These are phyloP conservation scores for Drosophila rufa DNA, from an alignment of 1,140 invertebrate genomes.

Conservation along the genomic window DNA sequence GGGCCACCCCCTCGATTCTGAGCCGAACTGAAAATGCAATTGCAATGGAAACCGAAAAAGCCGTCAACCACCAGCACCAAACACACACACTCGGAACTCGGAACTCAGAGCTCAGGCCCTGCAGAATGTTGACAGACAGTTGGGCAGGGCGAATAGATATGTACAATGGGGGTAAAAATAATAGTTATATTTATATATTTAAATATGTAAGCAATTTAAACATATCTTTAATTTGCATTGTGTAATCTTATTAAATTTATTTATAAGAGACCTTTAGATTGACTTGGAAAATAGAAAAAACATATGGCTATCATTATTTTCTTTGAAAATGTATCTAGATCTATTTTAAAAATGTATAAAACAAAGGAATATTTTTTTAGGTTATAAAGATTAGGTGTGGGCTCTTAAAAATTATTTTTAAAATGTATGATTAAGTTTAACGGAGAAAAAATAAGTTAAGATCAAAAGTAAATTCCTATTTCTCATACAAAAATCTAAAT, in stretches of 20 bases:
- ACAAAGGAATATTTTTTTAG: no score
- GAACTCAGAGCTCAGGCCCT: background rate
- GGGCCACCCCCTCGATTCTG: slow-evolving; percentile 40
- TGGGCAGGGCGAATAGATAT: slow-evolving; percentile 24
- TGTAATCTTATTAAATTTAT: background rate
- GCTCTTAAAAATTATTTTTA: no score
- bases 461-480: background rate
- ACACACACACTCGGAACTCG: slow-evolving; percentile 2
- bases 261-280: background rate
- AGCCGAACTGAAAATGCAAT: slow-evolving; percentile 40
- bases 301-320: no score
- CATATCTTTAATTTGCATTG: no score
- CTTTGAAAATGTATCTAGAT: no score
- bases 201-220: background rate
- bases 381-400: no score
- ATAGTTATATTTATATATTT: slow-evolving; percentile 2
- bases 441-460: no score
- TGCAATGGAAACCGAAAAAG: slow-evolving; percentile 63
- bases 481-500: background rate
- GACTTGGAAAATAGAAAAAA: background rate
- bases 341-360: background rate
- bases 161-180: background rate
- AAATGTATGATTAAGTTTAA: no score
- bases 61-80: slow-evolving; percentile 68
- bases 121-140: slow-evolving; percentile 71